phyloP scores from a whole-genome alignment of 2,113 vertebrate species.

The Lipotes vexillifer region DNA sequence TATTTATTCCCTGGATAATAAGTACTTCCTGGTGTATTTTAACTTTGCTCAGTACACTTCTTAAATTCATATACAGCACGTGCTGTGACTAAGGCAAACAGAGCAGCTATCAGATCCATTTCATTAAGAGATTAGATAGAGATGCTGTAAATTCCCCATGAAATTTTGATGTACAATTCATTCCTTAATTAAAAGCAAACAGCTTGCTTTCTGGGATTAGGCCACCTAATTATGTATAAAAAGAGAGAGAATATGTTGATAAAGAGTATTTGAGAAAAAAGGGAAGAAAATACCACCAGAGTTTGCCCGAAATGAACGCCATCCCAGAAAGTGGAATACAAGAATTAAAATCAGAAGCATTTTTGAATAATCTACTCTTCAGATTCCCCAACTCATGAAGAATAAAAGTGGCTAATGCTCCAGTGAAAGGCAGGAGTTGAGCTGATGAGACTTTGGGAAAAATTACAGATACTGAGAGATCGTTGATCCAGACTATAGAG shows the following conservation, averaged over 20 bases:
- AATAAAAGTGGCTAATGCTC: neutral
- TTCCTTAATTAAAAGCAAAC: slow-evolving; percentile 68
- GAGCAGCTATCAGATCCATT: neutral
- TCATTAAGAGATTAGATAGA: slow-evolving; percentile 64
- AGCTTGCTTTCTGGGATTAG: slow-evolving; percentile 37
- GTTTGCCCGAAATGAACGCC: neutral
- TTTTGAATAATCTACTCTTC: neutral
- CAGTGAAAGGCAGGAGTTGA: neutral
- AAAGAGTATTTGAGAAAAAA: neutral
- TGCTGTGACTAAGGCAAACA: slow-evolving; percentile 32
- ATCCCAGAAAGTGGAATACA: neutral
- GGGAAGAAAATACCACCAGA: neutral
- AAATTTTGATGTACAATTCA: slow-evolving; percentile 46
- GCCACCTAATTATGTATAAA: neutral
- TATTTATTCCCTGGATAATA: neutral
- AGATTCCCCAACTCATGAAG: neutral
- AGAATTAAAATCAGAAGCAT: neutral
- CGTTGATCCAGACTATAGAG: neutral
- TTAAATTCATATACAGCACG: neutral
- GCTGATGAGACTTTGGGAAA: neutral
- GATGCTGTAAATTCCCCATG: slow-evolving; percentile 42
- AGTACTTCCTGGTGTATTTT: slow-evolving; percentile 26
- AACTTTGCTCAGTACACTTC: neutral
- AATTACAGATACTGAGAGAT: neutral
- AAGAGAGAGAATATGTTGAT: neutral